Evolutionary conservation across 2,113 vertebrate genomes (phyloP).

Genomic region (Coregonus clupeaformis): DNA sequence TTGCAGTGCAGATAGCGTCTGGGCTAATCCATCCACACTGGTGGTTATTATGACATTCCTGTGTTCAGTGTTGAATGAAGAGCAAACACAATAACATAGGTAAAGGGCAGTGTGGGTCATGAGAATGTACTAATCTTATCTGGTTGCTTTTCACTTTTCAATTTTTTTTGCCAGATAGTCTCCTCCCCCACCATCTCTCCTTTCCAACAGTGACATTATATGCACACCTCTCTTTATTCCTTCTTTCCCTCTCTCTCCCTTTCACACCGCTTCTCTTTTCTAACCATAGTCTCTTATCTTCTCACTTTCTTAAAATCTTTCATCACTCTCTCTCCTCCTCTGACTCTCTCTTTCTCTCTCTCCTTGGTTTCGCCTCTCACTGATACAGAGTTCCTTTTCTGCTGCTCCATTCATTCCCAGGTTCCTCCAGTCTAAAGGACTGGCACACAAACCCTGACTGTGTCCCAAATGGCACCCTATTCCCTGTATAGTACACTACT

Average conservation of each 20-base stretch:
- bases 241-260: background rate
- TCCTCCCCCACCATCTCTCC: background rate
- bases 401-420: conserved; percentile 19
- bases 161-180: background rate
- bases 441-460: background rate
- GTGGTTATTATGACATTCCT: too few relatives aligned
- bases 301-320: background rate
- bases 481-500: too few relatives aligned
- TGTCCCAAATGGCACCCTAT: background rate
- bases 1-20: too few relatives aligned
- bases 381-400: conserved; percentile 3
- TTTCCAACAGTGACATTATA: background rate
- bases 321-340: background rate
- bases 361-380: background rate
- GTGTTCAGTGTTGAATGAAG: too few relatives aligned
- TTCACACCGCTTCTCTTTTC: background rate
- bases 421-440: conserved; percentile 14
- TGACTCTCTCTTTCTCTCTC: background rate
- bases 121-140: too few relatives aligned
- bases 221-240: background rate
- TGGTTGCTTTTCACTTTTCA: background rate
- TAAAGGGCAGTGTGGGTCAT: too few relatives aligned
- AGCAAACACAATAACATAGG: too few relatives aligned
- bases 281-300: background rate
- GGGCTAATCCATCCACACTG: too few relatives aligned